Evolutionary conservation across 2,797 vertebrate species (phyloP), one percentile per base, ranked within the genome.

Genomic region (Chlorospingus semifuscus): DNA sequence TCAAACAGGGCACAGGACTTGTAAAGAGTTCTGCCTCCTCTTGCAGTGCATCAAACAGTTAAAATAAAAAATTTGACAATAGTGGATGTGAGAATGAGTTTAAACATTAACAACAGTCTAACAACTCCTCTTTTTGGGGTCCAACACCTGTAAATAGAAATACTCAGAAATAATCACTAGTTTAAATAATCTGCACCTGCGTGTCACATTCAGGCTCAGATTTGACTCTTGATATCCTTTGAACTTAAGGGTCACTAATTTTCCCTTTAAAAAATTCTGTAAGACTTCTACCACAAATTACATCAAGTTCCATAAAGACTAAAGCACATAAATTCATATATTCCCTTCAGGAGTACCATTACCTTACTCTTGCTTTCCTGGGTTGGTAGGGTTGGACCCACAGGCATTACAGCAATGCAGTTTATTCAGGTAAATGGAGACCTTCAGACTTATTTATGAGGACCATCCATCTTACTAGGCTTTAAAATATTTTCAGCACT

Each of bases 381-480:
- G 15, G 12, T 13, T 87, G 63, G 82, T 55, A 89, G 80, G 14
- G 53, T 20, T 87, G 82, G 47, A 66, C 49, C 17, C 61, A 81
- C 32, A 81, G 61, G 55, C 55, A 57, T 60, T 50, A 79, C 46
- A 85, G 41, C 19, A 90, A 74, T 66, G 34, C 30, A 50, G 34
- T 79, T 76, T 55, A 83, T 41, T 74, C 53, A 46, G 44, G 37
- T 70, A 92, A 87, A 74, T 46, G 30, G 29, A 89, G n/a, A 70
- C 36, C 42, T 97, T 94, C 92, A 84, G 74, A 78, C 44, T 53
- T 90, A 47, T 71, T 91, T 86, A 85, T 36, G 79, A 80, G 39
- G 69, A 47, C 14, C 21, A 83, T 79, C 13, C 65, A 47, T 85
- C 56, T 76, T 72, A 37, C 32, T 72, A 63, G 32, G 68, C 36